These are phyloP conservation scores for Poeciliopsis infans DNA, from an alignment of 2,797 vertebrate genomes.

Conservation along the genomic window DNA sequence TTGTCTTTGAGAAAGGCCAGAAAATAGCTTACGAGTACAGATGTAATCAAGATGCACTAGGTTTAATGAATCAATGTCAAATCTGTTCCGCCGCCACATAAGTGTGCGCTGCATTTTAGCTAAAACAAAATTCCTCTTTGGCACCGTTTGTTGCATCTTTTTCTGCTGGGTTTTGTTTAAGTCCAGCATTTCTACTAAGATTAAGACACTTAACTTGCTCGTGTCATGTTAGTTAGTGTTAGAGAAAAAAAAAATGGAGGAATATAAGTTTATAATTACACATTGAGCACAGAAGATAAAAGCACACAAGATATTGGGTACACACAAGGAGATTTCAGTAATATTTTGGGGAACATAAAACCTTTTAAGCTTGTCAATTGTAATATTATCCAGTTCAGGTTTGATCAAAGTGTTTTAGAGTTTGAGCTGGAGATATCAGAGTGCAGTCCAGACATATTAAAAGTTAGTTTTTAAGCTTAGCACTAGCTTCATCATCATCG, in stretches of 20 bases:
- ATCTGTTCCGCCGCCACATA: conserved; percentile 66
- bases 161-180: conserved; percentile 25
- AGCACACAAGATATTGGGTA: background rate
- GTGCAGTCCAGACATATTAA: background rate
- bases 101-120: conserved; percentile 47
- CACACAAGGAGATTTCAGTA: conserved; percentile 19
- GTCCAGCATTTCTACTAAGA: conserved; percentile 11
- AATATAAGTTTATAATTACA: conserved; percentile 1
- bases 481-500: background rate
- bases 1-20: conserved; percentile 76
- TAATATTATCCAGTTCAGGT: background rate
- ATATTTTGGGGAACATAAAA: background rate
- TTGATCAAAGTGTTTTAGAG: background rate
- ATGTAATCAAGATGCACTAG: conserved; percentile 76
- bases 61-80: conserved; percentile 80
- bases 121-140: conserved; percentile 41
- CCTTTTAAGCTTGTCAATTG: background rate
- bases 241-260: too few species aligned
- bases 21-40: conserved; percentile 78
- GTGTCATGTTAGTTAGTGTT: conserved; percentile 26
- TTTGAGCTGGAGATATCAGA: background rate
- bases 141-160: conserved; percentile 41
- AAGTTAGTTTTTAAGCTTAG: background rate
- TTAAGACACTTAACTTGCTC: conserved; percentile 14
- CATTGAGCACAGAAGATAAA: background rate